A percentile compares a stretch with the other conserved stretches of the same genome.
Conservation (phyloP, 2,113 vertebrate genomes). For the cattle (Bos taurus) region DNA sequence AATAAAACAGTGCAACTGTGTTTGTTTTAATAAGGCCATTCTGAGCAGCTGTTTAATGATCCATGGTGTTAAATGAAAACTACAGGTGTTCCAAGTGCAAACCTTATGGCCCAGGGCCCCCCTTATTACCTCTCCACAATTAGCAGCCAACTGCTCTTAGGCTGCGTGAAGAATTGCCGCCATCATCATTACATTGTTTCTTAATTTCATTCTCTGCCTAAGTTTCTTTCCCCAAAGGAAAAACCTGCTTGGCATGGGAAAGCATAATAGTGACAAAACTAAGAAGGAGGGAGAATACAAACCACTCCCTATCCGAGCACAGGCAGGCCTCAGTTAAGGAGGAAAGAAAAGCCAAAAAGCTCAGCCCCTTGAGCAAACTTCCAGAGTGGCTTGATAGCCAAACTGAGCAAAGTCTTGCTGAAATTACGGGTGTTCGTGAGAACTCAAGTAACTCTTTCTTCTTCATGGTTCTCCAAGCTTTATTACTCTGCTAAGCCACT, state of each 20-base stretch:
- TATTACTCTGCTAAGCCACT: neutral
- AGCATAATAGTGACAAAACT: conserved; percentile 35
- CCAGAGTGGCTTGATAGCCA: neutral
- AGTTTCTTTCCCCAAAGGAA: conserved; percentile 52
- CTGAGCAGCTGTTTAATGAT: conserved; percentile 71
- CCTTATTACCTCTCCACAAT: conserved; percentile 56
- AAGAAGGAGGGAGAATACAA: conserved; percentile 28
- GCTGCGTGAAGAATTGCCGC: conserved; percentile 47
- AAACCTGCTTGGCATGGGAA: conserved; percentile 24
- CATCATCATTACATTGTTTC: conserved; percentile 44
- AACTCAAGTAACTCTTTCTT: neutral
- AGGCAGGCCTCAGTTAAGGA: neutral
- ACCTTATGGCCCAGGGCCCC: conserved; percentile 55
- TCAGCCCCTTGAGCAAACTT: neutral
- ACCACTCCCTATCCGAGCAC: neutral
- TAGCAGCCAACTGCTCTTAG: conserved; percentile 64
- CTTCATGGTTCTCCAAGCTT: neutral
- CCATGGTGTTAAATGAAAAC: conserved; percentile 64
- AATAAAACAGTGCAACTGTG: conserved; percentile 68
- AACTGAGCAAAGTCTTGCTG: neutral
- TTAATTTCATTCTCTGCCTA: conserved; percentile 51
- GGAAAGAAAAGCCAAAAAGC: neutral
- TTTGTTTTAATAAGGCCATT: conserved; percentile 63
- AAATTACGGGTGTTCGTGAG: neutral
- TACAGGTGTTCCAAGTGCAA: conserved; percentile 64